Evolutionary conservation across 2,888 invertebrate genomes (phyloP), one percentile per base, ranked within the genome.

Genomic region (Trypoxylon attenuatum): DNA sequence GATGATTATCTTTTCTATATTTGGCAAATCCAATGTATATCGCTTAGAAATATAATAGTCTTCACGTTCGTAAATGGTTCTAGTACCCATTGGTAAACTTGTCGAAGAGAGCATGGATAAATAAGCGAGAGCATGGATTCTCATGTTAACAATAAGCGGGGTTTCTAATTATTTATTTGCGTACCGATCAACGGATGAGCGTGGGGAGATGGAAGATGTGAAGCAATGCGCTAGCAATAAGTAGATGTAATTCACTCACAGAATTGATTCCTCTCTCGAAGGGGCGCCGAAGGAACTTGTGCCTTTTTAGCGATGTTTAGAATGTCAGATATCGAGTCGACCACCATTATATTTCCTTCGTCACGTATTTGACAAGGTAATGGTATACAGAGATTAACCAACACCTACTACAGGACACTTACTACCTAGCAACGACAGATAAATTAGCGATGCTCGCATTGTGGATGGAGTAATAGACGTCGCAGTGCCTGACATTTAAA

Each of bases 401-500:
- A 75, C 69, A 71, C 59, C 72, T 62, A 53, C 38, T 41, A 54
- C 56, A 42, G 67, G 70, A 66, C 59, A 57, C 53, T 72, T 53
- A 51, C 58, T 45, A 46, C 61, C 29, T 43, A 45, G 63, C 63
- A 76, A 76, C 69, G 73, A 74, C 76, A 73, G 67, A 76, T 73
- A 77, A 76, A 76, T 76, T 73, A 76, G 77, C 71, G 73, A 68
- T 75, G 75, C 75, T 75, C 75, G 71, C 77, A 76, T 75, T 75
- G 75, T 59, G 59, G 73, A 76, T 76, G 73, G 71, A 74, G 75
- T 76, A 75, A 75, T 73, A 75, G 73, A 70, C 76, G 70, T 73
- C 76, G 76, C 62, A 50, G 54, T n/a, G 73, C n/a, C 70, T 75
- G 74, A 75, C 74, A 75, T 75, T 75, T 75, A 75, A 76, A 63